phyloP scores from a whole-genome alignment of 2,888 invertebrate species.

The Thysanoteuthis rhombus region DNA sequence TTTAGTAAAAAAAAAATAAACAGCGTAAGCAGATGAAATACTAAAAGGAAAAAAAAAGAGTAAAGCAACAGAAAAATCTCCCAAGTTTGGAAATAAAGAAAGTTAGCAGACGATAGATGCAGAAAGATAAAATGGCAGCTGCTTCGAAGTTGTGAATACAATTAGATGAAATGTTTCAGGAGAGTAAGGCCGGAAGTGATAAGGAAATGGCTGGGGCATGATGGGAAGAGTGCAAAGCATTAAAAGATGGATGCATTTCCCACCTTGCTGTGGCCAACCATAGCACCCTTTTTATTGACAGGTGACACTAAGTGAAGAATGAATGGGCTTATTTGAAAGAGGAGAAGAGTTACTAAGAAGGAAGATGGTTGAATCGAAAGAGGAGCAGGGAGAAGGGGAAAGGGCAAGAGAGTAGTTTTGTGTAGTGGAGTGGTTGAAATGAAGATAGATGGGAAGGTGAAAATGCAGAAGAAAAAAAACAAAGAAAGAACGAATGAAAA shows the following conservation, averaged over 20 bases:
- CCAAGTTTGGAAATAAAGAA: not conserved
- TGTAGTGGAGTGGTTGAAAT: too few species aligned
- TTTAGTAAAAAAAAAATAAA: too few species aligned
- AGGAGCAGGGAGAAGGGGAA: not conserved
- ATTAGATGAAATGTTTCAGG: not conserved
- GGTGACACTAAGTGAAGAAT: not conserved
- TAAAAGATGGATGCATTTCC: conserved; percentile 12
- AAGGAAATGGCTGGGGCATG: not conserved
- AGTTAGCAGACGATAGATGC: not conserved
- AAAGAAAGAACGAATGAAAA: not conserved
- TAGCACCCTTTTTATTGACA: not conserved
- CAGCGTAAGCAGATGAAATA: too few species aligned
- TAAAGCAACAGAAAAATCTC: not conserved
- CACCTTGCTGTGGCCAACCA: not conserved
- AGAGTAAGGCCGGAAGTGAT: not conserved
- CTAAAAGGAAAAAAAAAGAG: too few species aligned
- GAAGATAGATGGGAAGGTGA: not conserved
- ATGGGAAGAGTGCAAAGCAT: not conserved
- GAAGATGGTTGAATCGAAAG: not conserved
- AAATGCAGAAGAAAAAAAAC: too few species aligned
- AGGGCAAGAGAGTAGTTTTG: not conserved
- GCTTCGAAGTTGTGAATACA: not conserved
- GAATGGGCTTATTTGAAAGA: not conserved
- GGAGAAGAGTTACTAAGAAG: not conserved
- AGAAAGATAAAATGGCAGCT: not conserved